phyloP scores from a whole-genome alignment of 2,888 invertebrate genomes.

The Standfussiana lucernea region DNA sequence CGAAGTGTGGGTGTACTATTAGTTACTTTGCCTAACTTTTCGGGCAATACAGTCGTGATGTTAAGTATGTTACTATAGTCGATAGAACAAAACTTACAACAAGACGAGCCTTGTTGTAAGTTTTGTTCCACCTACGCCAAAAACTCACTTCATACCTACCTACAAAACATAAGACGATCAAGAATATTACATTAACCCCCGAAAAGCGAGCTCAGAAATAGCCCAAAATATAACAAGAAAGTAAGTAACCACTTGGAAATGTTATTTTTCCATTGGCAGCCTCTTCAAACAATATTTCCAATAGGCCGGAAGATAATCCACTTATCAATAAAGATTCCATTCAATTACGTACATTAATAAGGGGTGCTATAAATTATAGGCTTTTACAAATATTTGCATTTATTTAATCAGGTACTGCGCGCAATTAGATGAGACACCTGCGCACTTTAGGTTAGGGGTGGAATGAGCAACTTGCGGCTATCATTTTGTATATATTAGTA shows the following conservation, averaged over 20 bases:
- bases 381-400: slow-evolving; percentile 65
- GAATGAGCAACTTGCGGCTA: not conserved
- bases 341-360: slow-evolving; percentile 65
- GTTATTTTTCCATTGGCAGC: slow-evolving; percentile 54
- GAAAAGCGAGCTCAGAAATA: slow-evolving; percentile 25
- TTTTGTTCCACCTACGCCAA: not conserved
- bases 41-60: not conserved
- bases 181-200: slow-evolving; percentile 22
- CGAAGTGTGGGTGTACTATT: not conserved
- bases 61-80: no score
- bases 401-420: slow-evolving; percentile 60
- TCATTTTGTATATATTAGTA: not conserved
- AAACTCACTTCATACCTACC: not conserved
- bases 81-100: not conserved
- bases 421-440: slow-evolving; percentile 64
- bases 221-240: slow-evolving; percentile 51
- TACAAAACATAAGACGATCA: slow-evolving; percentile 7
- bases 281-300: slow-evolving; percentile 55
- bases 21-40: not conserved
- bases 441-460: slow-evolving; percentile 11
- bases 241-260: slow-evolving; percentile 34
- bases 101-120: not conserved
- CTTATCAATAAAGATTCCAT: slow-evolving; percentile 60
- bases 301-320: slow-evolving; percentile 55
- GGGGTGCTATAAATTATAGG: slow-evolving; percentile 62